Evolutionary conservation across 1,140 invertebrate species (phyloP), one percentile per base, ranked within the genome.

Genomic region (Caenorhabditis briggsae): DNA sequence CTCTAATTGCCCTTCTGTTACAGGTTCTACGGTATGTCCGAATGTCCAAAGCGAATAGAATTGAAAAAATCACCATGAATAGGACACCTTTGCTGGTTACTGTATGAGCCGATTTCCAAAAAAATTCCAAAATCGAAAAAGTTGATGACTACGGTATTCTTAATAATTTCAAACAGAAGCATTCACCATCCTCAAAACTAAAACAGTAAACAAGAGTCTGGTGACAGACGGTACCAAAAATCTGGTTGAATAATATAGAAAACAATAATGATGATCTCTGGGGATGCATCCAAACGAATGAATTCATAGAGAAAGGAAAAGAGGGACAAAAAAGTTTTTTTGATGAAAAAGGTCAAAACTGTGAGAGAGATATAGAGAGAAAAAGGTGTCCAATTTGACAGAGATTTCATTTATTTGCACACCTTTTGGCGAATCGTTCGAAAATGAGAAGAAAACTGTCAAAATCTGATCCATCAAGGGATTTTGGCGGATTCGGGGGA

Each of bases 241-340:
- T 64, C 64, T 70, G 41, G 64, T 64, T 64, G 58, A 59, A 59
- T 59, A 14, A 53, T 53, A 53, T 53, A 53, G 16, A 58, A n/a
- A 64, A 43, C 16, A 20, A 70, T 46, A 18, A 70, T 70, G 41
- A 70, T 70, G 64, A 70, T 43, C 2, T 14, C 14, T 48, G 64
- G n/a, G 23, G 20, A 25, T 48, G 5, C 64, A 46, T 70, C 64
- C 64, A 70, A 33, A 70, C 64, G 41, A 70, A 23, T 61, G 59
- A 25, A 61, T 11, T 53, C 50, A 53, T 11, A 53, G 50, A 53
- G n/a, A 59, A 59, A 59, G 58, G n/a, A 18, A 59, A 53, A 53
- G 16, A 53, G 50, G 33, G 33, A 33, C 33, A 33, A 33, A 33
- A 33, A 58, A 14, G n/a, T n/a, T 58, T 61, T 70, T 70, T 64